Evolutionary conservation across 2,113 vertebrate genomes (phyloP), one percentile per base, ranked within the genome.

Genomic region (Probosciger aterrimus): DNA sequence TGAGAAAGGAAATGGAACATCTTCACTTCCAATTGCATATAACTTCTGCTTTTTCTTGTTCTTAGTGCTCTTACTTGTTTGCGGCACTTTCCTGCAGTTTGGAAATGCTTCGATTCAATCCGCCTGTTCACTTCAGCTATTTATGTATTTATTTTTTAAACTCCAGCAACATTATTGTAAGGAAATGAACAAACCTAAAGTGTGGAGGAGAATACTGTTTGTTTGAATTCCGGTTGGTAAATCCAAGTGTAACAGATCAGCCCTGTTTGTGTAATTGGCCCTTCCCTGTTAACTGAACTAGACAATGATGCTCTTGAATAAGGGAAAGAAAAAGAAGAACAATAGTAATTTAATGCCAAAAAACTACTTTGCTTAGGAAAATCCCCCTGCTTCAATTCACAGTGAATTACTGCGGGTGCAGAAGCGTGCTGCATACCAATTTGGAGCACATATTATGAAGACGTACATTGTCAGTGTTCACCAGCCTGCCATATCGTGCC

Each of bases 1-100:
- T 96, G 93, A 91, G 95, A 93, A 96, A 91, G 96, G 92, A 96
- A 97, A 96, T 94, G 93, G 95, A 94, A 96, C 70, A 91, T 97
- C 92, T 92, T 94, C 92, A 67, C 70, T 91, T 96, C 88, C 92
- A 96, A 94, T 93, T 92, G 92, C 91, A 93, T 77, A 49, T 62
- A 96, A 96, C 93, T 96, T 96, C 68, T 81, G 39, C 33, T 93
- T 96, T 79, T 86, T 92, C 81, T 92, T 78, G 43, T 93, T 94
- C 62, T 79, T 80, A 74, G 49, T 69, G 83, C 57, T 92, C n/a
- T 73, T 74, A 68, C 50, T 78, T 79, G 39, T 91, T 89, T 91
- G 80, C 0, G 1, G 86, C 44, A 82, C 50, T 67, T 94, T 82
- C 60, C 91, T 50, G 65, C 52, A 83, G 75, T 92, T 94, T 74